Conservation (phyloP, 2,888 invertebrate genomes). For the Adela reaumurella region DNA sequence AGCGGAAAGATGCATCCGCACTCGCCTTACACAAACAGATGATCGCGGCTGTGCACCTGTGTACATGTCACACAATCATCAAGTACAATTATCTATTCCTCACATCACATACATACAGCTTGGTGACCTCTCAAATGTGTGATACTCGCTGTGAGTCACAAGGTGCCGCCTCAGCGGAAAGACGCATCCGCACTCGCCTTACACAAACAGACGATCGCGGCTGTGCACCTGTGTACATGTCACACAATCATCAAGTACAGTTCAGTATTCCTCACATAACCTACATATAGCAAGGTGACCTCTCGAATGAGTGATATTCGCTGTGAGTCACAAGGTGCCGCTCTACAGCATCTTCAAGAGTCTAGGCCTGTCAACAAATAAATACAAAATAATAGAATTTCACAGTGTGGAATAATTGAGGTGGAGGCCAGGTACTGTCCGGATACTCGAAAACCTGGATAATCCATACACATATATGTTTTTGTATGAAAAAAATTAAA, state of each 20-base stretch:
- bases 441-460: no score
- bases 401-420: no score
- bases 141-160: slow-evolving; percentile 64
- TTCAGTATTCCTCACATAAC: no score
- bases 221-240: slow-evolving; percentile 65
- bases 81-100: no score
- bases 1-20: slow-evolving; percentile 79
- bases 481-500: no score
- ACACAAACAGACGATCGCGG: slow-evolving; percentile 76
- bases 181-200: slow-evolving; percentile 77
- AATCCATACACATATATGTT: no score
- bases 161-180: slow-evolving; percentile 79
- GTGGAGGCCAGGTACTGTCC: no score
- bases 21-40: slow-evolving; percentile 78
- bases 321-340: slow-evolving; percentile 80
- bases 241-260: no score
- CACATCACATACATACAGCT: no score
- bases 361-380: not conserved
- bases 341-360: no score
- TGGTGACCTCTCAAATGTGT: slow-evolving; percentile 64
- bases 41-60: slow-evolving; percentile 73
- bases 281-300: slow-evolving; percentile 68
- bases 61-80: no score
- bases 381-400: no score
- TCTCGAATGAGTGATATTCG: slow-evolving; percentile 48